These are phyloP conservation scores for Halesus radiatus DNA, from an alignment of 1,140 invertebrate genomes.

Conservation along the genomic window DNA sequence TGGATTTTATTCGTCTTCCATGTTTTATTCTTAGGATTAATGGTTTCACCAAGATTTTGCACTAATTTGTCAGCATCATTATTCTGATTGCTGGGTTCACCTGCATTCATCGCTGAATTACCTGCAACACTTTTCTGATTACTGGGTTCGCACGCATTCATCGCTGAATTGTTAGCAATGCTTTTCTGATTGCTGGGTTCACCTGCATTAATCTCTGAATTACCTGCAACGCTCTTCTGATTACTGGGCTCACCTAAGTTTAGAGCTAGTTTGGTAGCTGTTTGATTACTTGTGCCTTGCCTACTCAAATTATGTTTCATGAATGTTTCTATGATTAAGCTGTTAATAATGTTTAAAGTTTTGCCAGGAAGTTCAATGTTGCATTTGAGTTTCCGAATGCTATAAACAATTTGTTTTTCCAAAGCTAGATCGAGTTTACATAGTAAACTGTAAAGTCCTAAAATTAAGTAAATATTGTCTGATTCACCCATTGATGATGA, in stretches of 20 bases:
- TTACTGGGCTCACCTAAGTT: too few relatives aligned
- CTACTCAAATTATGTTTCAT: neutral
- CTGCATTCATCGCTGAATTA: neutral
- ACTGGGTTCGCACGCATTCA: too few relatives aligned
- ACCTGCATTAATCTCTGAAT: too few relatives aligned
- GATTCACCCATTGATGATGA: neutral
- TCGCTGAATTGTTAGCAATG: neutral
- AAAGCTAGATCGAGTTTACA: constrained; percentile 21
- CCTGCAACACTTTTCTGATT: too few relatives aligned
- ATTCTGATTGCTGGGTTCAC: too few relatives aligned
- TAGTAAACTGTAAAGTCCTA: constrained; percentile 15
- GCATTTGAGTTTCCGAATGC: neutral
- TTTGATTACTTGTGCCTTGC: too few relatives aligned
- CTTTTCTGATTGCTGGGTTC: neutral
- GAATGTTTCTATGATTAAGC: neutral
- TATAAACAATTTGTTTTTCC: constrained; percentile 9
- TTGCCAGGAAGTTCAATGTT: constrained; percentile 2
- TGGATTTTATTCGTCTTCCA: neutral
- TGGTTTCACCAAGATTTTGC: neutral
- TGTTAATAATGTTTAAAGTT: neutral
- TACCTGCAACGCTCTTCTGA: too few relatives aligned
- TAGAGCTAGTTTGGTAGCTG: too few relatives aligned
- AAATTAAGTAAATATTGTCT: constrained; percentile 19
- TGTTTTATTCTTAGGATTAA: neutral
- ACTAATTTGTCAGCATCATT: too few relatives aligned